Conservation (phyloP, 2,888 invertebrate genomes). For the Horisme vitalbata region DNA sequence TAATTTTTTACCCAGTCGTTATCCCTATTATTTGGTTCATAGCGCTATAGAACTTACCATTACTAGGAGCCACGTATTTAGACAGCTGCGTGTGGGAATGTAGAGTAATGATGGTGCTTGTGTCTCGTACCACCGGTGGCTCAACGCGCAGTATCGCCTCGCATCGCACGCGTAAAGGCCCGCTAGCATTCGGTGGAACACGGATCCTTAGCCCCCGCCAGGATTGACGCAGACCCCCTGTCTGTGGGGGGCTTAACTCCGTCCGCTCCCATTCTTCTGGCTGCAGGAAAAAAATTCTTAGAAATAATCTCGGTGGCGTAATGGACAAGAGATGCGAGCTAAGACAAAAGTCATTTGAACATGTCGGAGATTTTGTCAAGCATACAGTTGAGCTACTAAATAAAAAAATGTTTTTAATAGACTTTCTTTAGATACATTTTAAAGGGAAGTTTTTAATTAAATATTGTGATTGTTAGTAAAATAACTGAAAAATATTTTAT, state of each 20-base stretch:
- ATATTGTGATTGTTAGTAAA: too few species aligned
- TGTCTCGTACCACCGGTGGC: constrained; percentile 65
- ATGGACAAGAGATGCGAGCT: too few species aligned
- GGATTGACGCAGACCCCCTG: constrained; percentile 67
- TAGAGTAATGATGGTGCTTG: constrained; percentile 61
- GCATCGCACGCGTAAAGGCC: constrained; percentile 66
- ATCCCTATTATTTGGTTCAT: too few species aligned
- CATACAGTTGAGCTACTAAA: too few species aligned
- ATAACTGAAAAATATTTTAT: too few species aligned
- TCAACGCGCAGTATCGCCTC: constrained; percentile 66
- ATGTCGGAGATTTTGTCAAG: too few species aligned
- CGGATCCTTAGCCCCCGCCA: constrained; percentile 65
- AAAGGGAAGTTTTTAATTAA: too few species aligned
- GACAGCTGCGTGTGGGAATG: constrained; percentile 70
- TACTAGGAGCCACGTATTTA: constrained; percentile 71
- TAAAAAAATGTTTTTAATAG: too few species aligned
- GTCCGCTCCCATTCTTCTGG: constrained; percentile 72
- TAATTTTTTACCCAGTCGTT: too few species aligned
- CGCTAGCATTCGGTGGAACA: constrained; percentile 64
- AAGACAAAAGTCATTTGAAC: too few species aligned
- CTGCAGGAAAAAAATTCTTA: constrained; percentile 41
- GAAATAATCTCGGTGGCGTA: not conserved
- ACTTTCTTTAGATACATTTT: too few species aligned
- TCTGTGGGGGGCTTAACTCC: constrained; percentile 56
- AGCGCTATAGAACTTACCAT: constrained; percentile 45